phyloP scores from a whole-genome alignment of 2,888 invertebrate species.

The Heteropelma amictum region DNA sequence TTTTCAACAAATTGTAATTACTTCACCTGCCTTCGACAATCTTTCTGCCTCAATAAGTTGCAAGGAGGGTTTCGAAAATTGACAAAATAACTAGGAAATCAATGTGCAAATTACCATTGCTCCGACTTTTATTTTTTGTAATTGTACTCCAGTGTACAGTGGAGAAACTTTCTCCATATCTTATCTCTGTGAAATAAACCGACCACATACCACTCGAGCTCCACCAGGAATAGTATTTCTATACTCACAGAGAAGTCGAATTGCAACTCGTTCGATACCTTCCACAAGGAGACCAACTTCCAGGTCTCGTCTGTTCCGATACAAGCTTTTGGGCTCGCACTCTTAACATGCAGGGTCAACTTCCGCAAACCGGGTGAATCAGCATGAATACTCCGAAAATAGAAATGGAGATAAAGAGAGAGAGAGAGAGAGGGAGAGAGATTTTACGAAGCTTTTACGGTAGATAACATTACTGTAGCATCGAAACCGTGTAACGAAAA shows the following conservation, averaged over 20 bases:
- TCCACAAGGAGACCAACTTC: not conserved
- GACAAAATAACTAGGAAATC: too few relatives aligned
- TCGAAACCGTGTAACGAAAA: slow-evolving; percentile 8
- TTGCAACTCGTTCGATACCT: slow-evolving; percentile 12
- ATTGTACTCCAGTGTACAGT: not conserved
- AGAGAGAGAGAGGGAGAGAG: not conserved
- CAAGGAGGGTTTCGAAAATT: too few relatives aligned
- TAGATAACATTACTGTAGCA: slow-evolving; percentile 28
- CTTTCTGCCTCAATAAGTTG: too few relatives aligned
- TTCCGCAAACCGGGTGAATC: slow-evolving; percentile 34
- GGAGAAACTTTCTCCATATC: slow-evolving; percentile 12
- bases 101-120: too few relatives aligned
- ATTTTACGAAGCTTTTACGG: slow-evolving; percentile 39
- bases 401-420: not conserved
- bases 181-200: not conserved
- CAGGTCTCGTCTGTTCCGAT: not conserved
- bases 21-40: too few relatives aligned
- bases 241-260: not conserved
- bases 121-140: not conserved
- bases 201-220: not conserved
- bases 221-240: slow-evolving; percentile 9
- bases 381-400: slow-evolving; percentile 11
- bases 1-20: too few relatives aligned
- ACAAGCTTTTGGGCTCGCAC: slow-evolving; percentile 22
- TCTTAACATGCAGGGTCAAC: slow-evolving; percentile 53